Conservation (phyloP, 2,113 vertebrate species). For the Tenrec ecaudatus region DNA sequence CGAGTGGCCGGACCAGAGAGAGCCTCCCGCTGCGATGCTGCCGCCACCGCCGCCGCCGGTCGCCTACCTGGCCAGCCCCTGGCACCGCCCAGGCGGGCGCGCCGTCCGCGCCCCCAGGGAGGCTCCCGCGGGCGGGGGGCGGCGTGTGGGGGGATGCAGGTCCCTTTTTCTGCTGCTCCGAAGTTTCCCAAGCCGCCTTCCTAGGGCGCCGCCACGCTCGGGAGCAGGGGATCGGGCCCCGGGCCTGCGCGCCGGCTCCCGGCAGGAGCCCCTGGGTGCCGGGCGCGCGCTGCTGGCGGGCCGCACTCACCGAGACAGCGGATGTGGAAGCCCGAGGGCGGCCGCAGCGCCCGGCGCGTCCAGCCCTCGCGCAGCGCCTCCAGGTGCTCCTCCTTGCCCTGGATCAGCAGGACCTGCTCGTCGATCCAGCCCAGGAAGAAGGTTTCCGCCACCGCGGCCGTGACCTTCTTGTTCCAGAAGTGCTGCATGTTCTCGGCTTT, state of each 20-base stretch:
- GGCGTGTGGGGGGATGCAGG: background rate
- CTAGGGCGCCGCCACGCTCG: background rate
- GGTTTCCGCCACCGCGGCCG: constrained; percentile 94
- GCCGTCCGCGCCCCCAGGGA: background rate
- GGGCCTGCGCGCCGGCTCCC: too few relatives aligned
- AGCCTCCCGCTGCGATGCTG: background rate
- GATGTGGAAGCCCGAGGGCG: constrained; percentile 96
- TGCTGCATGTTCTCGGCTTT: constrained; percentile 96
- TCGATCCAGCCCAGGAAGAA: constrained; percentile 99
- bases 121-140: background rate
- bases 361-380: constrained; percentile 96
- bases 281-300: background rate
- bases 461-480: constrained; percentile 95
- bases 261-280: background rate
- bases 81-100: constrained; percentile 58
- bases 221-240: background rate
- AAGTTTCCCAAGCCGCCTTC: constrained; percentile 2
- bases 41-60: background rate
- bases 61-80: constrained; percentile 63
- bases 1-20: background rate
- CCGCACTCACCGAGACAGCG: constrained; percentile 93
- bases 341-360: constrained; percentile 94
- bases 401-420: constrained; percentile 96
- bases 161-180: background rate
- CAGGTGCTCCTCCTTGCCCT: constrained; percentile 96